Evolutionary conservation across 1,140 invertebrate species (phyloP), one percentile per base, ranked within the genome.

Genomic region (Cydia fagiglandana): DNA sequence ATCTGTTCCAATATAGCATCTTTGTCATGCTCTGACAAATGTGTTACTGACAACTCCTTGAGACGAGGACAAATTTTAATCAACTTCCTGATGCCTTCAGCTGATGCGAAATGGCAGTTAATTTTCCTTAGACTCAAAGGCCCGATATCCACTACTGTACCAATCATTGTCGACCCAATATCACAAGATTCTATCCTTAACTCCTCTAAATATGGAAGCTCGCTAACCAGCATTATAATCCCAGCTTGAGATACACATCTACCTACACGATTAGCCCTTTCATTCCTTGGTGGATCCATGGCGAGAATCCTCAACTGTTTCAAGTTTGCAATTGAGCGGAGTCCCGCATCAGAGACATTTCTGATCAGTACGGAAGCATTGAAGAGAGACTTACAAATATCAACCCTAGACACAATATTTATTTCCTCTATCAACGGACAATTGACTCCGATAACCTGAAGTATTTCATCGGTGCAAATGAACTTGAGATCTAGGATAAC

Each of bases 391-490:
- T 91, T 92, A 61, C 86, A 88, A 56, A 92, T 87, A 76, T 93
- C 93, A 66, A 94, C 87, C 81, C 85, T 88, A 30, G 94, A 94
- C n/a, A 94, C 89, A 70, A 94, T 93, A 76, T 94, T 93, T 28
- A 94, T 89, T 78, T 93, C 89, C 83, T 94, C 92, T 12, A 94
- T 85, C 66, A 91, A 79, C 17, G 76, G 85, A 80, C 94, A 94
- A 78, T 84, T 88, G 15, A 84, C 80, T 28, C 92, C 90, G 30
- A 94, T 85, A n/a, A 93, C 86, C 84, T 93, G 81, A 5, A 94
- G 89, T 30, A 94, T 94, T 86, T 94, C 94, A 80, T 94, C 93
- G 3, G 93, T 94, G 76, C 93, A 94, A 77, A 94, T 90, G 73
- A 93, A 93, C 80, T 91, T 93, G 13, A 94, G 87, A 77, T 94